Conservation (phyloP, 2,888 invertebrate species). For the Lissocephala sabroskyi region DNA sequence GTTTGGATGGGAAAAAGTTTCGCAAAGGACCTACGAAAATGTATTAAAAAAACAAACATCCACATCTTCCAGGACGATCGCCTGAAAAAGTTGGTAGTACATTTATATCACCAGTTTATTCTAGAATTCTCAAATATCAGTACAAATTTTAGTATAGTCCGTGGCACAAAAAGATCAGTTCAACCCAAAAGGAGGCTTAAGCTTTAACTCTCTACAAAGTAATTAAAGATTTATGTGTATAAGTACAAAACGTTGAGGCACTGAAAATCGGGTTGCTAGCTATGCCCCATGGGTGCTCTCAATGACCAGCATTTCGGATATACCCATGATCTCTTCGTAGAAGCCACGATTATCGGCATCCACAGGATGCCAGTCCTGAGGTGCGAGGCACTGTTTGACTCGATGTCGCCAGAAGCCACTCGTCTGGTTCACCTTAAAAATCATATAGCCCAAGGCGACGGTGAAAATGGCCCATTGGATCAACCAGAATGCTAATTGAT, state of each 20-base stretch:
- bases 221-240: too few species aligned
- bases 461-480: slow-evolving; percentile 54
- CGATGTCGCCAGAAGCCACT: slow-evolving; percentile 59
- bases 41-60: too few species aligned
- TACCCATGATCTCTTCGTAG: slow-evolving; percentile 70
- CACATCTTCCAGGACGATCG: too few species aligned
- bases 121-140: slow-evolving; percentile 54
- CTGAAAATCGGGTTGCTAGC: slow-evolving; percentile 21
- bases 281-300: slow-evolving; percentile 24
- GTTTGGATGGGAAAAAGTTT: too few species aligned
- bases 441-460: slow-evolving; percentile 59
- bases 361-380: slow-evolving; percentile 71
- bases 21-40: too few species aligned
- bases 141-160: slow-evolving; percentile 27
- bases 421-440: slow-evolving; percentile 57
- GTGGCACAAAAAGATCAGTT: too few species aligned
- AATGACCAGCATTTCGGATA: slow-evolving; percentile 67
- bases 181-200: too few species aligned
- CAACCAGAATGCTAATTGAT: slow-evolving; percentile 35
- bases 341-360: slow-evolving; percentile 67
- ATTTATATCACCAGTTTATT: slow-evolving; percentile 58
- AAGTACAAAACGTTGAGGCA: slow-evolving; percentile 35
- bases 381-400: slow-evolving; percentile 65
- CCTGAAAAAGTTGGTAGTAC: background rate
- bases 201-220: too few species aligned